phyloP scores from a whole-genome alignment of 2,797 vertebrate genomes.

The Holocentrus rufus region DNA sequence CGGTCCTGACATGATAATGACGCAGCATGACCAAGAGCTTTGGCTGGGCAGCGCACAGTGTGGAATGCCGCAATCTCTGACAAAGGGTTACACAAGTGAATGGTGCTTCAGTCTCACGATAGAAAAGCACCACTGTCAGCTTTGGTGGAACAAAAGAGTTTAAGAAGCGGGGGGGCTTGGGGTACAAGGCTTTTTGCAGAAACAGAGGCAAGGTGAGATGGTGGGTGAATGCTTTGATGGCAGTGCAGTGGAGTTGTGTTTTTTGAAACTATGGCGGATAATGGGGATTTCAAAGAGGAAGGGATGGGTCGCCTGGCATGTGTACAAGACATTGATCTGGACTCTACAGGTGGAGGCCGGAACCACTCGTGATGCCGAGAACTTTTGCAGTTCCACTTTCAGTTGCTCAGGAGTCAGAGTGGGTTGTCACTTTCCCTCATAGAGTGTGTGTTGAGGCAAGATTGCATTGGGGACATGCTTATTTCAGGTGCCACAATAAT shows the following conservation, averaged over 20 bases:
- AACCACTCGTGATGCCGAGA: no score
- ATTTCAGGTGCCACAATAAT: background rate
- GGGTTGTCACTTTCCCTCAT: background rate
- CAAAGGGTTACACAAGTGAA: background rate
- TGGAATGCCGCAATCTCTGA: background rate
- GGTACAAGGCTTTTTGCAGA: background rate
- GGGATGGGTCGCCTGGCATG: background rate
- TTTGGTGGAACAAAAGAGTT: conserved; percentile 27
- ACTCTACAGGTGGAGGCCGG: background rate
- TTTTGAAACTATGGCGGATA: background rate
- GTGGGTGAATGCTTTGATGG: background rate
- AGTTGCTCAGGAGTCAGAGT: background rate
- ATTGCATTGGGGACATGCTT: background rate
- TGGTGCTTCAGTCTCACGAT: background rate
- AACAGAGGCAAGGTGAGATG: background rate
- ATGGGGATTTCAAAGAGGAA: background rate
- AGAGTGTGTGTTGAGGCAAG: no score
- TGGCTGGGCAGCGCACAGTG: conserved; percentile 8
- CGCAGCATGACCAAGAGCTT: conserved; percentile 44
- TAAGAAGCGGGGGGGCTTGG: background rate
- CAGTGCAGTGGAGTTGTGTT: background rate
- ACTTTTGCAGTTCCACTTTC: background rate
- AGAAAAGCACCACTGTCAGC: conserved; percentile 38
- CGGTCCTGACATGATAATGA: conserved; percentile 49
- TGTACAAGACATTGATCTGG: background rate